phyloP scores from a whole-genome alignment of 2,113 vertebrate species.

The Deroptyus accipitrinus region DNA sequence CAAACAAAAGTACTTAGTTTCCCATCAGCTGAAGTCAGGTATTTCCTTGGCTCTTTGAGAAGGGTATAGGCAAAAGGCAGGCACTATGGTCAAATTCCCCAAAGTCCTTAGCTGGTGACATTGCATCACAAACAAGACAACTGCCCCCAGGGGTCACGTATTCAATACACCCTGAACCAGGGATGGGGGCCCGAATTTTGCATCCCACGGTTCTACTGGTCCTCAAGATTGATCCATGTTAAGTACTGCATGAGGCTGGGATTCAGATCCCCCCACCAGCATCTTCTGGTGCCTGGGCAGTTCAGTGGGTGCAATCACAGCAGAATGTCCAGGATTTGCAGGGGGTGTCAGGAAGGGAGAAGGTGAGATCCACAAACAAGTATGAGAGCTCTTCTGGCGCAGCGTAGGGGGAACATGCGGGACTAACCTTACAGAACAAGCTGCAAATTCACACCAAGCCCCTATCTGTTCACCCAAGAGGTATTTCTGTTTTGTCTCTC shows the following conservation, averaged over 20 bases:
- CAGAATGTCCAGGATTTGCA: not conserved
- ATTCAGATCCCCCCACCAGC: not conserved
- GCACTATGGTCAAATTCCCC: accelerated
- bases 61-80: not conserved
- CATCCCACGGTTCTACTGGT: accelerated
- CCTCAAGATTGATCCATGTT: accelerated
- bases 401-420: accelerated
- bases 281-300: not conserved
- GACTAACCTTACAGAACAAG: not conserved
- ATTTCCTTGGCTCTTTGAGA: not conserved
- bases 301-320: not conserved
- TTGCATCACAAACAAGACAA: not conserved
- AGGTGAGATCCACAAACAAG: not conserved
- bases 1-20: not conserved
- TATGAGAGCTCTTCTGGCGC: not conserved
- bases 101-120: not conserved
- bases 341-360: not conserved
- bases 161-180: not conserved
- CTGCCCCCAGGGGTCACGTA: accelerated
- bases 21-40: not conserved
- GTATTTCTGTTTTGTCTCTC: not conserved
- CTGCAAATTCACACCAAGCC: not conserved
- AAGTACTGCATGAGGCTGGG: not conserved
- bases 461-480: not conserved
- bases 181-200: not conserved